Evolutionary conservation across 2,113 vertebrate genomes (phyloP), one percentile per base, ranked within the genome.

Genomic region (Isichthys henryi): DNA sequence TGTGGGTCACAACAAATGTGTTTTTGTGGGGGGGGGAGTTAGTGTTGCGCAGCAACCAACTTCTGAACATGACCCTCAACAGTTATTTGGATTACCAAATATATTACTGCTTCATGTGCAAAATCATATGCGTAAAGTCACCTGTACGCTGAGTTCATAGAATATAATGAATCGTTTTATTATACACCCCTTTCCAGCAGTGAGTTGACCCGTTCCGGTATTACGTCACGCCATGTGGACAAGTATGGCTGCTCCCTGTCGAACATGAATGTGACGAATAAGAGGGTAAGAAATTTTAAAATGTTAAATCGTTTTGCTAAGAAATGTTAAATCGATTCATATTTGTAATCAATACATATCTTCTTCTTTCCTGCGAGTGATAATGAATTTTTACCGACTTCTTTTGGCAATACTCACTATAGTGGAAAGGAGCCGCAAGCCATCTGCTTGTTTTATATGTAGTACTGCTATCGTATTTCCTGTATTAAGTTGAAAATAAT

Each of bases 221-320:
- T 46, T 19, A 3, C 46, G n/a, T n/a, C 5, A 43, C 62, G 46
- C 53, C 85, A 48, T 88, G 62, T 88, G 88, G 62, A 74, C 62
- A 62, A 88, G 46, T 31, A 88, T 88, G 88, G 58, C 46, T 4
- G 62, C 88, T n/a, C 45, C 58, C 62, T 88, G 45, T 49, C 58
- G 39, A 49, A 15, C 74, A 43, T 77, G 35, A 35, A 39, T 77
- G 35, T 80, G 35, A 43, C 74, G 31, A 80, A 17, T 39, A 80
- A 80, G 74, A 80, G 35, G 74, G 74, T 80, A 43, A 43, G 74
- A 80, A 43, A 10, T 58, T 39, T 17, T 27, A 4, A 27, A 66
- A 66, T 77, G 70, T 74, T 27, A 11, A 35, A 35, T 74, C 11
- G 10, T 31, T 27, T 74, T 27, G 11, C 4, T 74, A 70, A 74